Conservation (phyloP, 2,113 vertebrate species). For the Hydropotes inermis region DNA sequence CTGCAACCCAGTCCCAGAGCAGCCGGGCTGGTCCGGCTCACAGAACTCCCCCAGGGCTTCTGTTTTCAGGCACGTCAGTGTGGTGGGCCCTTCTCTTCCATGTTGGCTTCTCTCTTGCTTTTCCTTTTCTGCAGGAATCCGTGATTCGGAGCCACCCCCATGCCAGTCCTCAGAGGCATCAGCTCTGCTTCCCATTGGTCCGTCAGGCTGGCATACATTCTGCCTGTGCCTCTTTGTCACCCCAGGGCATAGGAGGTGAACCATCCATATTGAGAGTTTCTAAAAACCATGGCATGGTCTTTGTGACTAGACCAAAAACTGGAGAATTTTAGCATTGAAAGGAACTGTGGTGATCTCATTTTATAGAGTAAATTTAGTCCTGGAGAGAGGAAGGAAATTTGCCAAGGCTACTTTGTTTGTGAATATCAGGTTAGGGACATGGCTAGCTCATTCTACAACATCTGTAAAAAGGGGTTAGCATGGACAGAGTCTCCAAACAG, state of each 20-base stretch:
- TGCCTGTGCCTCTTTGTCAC: not conserved
- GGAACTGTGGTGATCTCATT: not conserved
- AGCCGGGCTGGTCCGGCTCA: not conserved
- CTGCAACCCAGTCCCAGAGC: not conserved
- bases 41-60: not conserved
- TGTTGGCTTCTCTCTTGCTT: not conserved
- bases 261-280: not conserved
- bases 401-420: constrained; percentile 34
- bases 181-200: accelerated
- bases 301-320: not conserved
- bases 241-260: not conserved
- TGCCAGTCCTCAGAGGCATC: not conserved
- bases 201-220: not conserved
- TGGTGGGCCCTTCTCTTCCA: not conserved
- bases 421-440: constrained; percentile 3
- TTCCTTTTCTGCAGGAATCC: not conserved
- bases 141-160: too few species aligned
- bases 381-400: constrained; percentile 27
- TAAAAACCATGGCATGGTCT: not conserved
- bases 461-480: not conserved
- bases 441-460: not conserved
- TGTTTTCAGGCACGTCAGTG: not conserved
- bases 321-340: not conserved
- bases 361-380: constrained; percentile 30
- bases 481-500: not conserved